Conservation (phyloP, 1,140 invertebrate genomes). For the Drosophila jambulina region DNA sequence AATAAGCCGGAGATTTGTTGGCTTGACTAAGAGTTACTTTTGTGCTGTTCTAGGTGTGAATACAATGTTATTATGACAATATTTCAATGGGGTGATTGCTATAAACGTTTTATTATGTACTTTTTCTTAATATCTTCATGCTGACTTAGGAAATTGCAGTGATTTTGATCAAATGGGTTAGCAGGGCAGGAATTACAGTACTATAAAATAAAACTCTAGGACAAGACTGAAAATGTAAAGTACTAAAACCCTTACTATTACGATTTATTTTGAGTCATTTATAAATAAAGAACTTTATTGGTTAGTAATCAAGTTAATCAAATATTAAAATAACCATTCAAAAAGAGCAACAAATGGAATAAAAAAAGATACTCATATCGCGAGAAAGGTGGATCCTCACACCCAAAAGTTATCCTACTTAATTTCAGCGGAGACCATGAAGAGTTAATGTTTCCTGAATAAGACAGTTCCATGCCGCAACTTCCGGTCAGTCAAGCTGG, state of each 20-base stretch:
- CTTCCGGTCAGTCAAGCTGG: slow-evolving; percentile 28
- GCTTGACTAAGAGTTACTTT: slow-evolving; percentile 1
- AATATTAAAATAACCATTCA: too few species aligned
- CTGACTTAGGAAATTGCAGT: neutral
- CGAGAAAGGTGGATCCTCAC: neutral
- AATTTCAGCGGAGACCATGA: slow-evolving; percentile 21
- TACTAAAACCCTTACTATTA: too few species aligned
- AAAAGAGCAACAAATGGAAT: neutral
- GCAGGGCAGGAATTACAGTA: neutral
- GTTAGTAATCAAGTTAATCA: too few species aligned
- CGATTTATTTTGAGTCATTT: too few species aligned
- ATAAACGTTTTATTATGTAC: slow-evolving; percentile 4
- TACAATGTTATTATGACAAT: slow-evolving; percentile 5
- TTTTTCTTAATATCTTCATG: neutral
- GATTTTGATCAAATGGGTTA: neutral
- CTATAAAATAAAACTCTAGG: neutral
- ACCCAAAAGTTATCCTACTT: neutral
- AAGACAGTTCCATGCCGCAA: slow-evolving; percentile 1
- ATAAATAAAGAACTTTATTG: too few species aligned
- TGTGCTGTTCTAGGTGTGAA: neutral
- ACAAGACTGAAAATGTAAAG: neutral
- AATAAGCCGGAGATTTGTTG: slow-evolving; percentile 11
- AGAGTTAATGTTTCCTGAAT: neutral
- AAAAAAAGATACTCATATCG: neutral
- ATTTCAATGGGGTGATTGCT: neutral